Conservation (phyloP, 1,140 invertebrate species). For the Lepidurus couesii region DNA sequence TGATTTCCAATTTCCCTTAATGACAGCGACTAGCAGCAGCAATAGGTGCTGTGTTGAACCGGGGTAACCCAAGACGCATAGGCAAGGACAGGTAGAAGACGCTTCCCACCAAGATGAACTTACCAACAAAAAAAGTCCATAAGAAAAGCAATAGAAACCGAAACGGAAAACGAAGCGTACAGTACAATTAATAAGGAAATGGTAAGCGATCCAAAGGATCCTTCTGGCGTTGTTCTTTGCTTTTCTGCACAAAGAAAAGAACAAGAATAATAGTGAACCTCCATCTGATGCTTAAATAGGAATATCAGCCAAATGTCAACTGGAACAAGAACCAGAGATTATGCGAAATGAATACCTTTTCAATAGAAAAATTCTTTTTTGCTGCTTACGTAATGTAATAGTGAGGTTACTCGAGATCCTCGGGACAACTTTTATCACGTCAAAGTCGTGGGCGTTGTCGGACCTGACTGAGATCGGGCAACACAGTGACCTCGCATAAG, state of each 20-base stretch:
- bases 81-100: slow-evolving; percentile 15
- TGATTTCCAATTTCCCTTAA: slow-evolving; percentile 19
- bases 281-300: too few relatives aligned
- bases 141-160: neutral
- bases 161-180: neutral
- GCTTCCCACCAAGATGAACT: slow-evolving; percentile 12
- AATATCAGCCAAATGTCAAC: too few relatives aligned
- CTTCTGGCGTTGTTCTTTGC: neutral
- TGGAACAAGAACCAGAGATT: too few relatives aligned
- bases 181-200: neutral
- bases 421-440: neutral
- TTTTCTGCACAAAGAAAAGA: neutral
- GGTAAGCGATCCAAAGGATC: too few relatives aligned
- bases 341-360: too few relatives aligned
- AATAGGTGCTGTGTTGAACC: neutral
- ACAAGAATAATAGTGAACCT: too few relatives aligned
- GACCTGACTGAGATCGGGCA: neutral
- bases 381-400: neutral
- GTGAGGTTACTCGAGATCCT: neutral
- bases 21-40: neutral
- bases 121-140: neutral
- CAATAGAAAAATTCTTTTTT: too few relatives aligned
- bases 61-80: neutral
- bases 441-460: slow-evolving; percentile 15
- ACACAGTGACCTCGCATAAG: neutral